These are phyloP conservation scores for Elysia crispata DNA, from an alignment of 2,888 invertebrate genomes.

Conservation along the genomic window DNA sequence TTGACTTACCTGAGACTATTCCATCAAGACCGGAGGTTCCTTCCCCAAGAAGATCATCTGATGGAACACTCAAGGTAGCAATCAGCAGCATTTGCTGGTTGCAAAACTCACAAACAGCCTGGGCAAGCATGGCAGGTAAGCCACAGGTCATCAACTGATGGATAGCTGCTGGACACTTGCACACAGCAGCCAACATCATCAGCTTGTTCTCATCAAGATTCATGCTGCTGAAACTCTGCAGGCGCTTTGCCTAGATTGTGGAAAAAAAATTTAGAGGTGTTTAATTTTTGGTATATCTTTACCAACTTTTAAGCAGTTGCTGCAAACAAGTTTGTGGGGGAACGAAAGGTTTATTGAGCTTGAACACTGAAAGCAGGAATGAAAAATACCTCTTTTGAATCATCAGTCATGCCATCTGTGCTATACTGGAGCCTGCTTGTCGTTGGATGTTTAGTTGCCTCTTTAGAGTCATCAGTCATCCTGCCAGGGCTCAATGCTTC, in stretches of 20 bases:
- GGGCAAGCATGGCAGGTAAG: slow-evolving; percentile 79
- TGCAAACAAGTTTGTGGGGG: too few species aligned
- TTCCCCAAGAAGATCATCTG: too few species aligned
- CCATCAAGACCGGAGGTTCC: too few species aligned
- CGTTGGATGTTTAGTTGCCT: slow-evolving; percentile 61
- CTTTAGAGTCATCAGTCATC: slow-evolving; percentile 79
- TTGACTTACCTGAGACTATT: too few species aligned
- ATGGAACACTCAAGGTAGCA: neutral
- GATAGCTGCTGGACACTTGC: slow-evolving; percentile 88
- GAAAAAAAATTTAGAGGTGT: neutral
- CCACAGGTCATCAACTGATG: slow-evolving; percentile 87
- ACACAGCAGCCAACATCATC: slow-evolving; percentile 87
- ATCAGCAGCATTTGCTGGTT: slow-evolving; percentile 64
- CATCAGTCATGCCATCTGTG: slow-evolving; percentile 75
- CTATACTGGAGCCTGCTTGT: slow-evolving; percentile 42
- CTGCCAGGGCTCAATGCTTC: slow-evolving; percentile 56
- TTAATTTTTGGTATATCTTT: neutral
- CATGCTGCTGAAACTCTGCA: slow-evolving; percentile 68
- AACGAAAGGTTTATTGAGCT: too few species aligned
- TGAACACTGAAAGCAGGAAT: too few species aligned
- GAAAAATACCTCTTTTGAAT: slow-evolving; percentile 63
- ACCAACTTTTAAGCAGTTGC: neutral
- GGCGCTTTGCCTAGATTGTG: slow-evolving; percentile 29
- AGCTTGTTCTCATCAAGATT: slow-evolving; percentile 80
- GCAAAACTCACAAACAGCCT: slow-evolving; percentile 75